Percentiles rank a stretch among this genome's conserved stretches.
phyloP scores from a whole-genome alignment of 2,797 vertebrate genomes.

The Sebastes steindachneri region DNA sequence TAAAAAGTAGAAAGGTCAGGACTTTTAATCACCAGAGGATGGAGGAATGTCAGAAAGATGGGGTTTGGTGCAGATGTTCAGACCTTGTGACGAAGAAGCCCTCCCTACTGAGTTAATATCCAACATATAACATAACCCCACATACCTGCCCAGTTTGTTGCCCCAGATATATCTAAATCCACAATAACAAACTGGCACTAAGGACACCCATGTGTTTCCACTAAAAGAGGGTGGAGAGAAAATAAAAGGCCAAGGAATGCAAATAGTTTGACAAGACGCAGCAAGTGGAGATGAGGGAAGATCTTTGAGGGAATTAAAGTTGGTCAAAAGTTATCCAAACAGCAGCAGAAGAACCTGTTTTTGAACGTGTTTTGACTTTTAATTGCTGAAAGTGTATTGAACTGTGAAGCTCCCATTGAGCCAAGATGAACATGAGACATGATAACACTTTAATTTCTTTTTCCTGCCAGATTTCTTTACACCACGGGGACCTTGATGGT shows the following conservation, averaged over 20 bases:
- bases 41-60: not conserved
- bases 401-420: not conserved
- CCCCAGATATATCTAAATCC: conserved; percentile 28
- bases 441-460: not conserved
- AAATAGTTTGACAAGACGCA: conserved; percentile 21
- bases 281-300: not conserved
- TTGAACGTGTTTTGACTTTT: not conserved
- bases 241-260: conserved; percentile 37
- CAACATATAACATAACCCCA: not conserved
- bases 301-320: conserved; percentile 11
- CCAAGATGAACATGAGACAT: not conserved
- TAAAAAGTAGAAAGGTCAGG: not conserved
- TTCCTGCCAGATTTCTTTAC: conserved; percentile 84
- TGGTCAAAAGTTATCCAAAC: conserved; percentile 6
- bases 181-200: conserved; percentile 40
- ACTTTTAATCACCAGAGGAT: not conserved
- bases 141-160: not conserved
- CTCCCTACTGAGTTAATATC: not conserved
- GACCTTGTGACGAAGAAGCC: not conserved
- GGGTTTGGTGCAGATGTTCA: not conserved
- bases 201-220: conserved; percentile 49
- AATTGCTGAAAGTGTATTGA: not conserved
- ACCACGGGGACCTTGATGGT: conserved; percentile 84
- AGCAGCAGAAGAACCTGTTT: not conserved
- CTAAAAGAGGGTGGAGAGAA: conserved; percentile 19